Conservation (phyloP, 2,113 vertebrate species). For the Axis porcinus region DNA sequence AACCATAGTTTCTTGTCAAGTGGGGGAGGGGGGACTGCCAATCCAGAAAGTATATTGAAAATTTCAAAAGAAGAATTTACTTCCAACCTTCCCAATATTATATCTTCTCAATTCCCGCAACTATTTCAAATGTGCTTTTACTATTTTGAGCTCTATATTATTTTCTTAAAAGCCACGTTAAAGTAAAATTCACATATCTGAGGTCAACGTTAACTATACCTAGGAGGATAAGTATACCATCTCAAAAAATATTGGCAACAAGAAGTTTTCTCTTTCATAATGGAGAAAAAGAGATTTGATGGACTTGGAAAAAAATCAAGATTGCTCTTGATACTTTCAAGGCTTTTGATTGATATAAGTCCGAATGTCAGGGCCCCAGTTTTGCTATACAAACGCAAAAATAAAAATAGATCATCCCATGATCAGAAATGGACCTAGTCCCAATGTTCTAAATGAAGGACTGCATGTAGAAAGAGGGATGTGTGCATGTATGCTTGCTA, state of each 20-base stretch:
- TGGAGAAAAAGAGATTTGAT: not conserved
- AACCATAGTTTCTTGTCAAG: conserved; percentile 77
- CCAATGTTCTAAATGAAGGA: not conserved
- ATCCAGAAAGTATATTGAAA: conserved; percentile 59
- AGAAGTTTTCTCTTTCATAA: conserved; percentile 12
- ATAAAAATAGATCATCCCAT: not conserved
- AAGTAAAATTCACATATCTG: conserved; percentile 47
- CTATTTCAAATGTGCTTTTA: conserved; percentile 52
- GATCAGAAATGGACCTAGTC: not conserved
- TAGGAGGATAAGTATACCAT: not conserved
- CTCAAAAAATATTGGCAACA: not conserved
- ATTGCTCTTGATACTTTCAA: not conserved
- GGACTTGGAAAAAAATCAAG: not conserved
- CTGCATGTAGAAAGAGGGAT: not conserved
- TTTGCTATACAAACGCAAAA: not conserved
- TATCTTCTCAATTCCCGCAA: conserved; percentile 24
- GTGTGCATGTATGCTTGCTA: not conserved
- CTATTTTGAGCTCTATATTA: conserved; percentile 22
- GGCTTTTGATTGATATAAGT: not conserved
- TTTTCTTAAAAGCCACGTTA: conserved; percentile 49
- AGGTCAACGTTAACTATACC: conserved; percentile 23
- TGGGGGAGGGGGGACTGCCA: not conserved
- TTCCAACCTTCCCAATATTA: conserved; percentile 48
- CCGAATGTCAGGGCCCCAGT: not conserved
- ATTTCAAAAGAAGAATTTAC: conserved; percentile 45